Conservation (phyloP, 2,888 invertebrate genomes). For the Stenoptilia bipunctidactyla region DNA sequence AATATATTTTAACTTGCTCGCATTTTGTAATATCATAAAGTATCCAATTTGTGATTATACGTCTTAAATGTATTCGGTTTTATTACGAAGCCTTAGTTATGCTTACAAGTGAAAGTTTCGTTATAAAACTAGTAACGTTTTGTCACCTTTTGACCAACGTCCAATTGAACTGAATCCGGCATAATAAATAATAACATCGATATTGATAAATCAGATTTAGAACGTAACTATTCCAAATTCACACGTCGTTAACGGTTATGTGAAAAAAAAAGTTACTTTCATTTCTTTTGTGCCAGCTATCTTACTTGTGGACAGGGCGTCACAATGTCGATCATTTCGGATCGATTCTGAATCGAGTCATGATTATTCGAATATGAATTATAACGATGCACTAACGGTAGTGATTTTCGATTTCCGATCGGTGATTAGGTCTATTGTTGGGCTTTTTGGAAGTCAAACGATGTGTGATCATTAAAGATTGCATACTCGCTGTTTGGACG, state of each 20-base stretch:
- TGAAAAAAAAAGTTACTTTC: slow-evolving; percentile 37
- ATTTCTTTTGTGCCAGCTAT: slow-evolving; percentile 46
- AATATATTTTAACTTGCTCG: too few species aligned
- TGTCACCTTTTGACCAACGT: background rate
- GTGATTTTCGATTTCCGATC: slow-evolving; percentile 40
- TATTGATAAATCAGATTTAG: slow-evolving; percentile 3
- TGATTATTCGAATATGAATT: slow-evolving; percentile 37
- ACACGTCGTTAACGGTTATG: slow-evolving; percentile 46
- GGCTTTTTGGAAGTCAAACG: slow-evolving; percentile 23
- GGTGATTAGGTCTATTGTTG: slow-evolving; percentile 56
- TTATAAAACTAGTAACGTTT: slow-evolving; percentile 1
- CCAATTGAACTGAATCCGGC: slow-evolving; percentile 2
- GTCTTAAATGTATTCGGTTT: too few species aligned
- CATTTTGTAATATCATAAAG: too few species aligned
- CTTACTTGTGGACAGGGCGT: slow-evolving; percentile 45
- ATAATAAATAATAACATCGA: background rate
- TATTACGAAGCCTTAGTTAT: too few species aligned
- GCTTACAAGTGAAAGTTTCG: background rate
- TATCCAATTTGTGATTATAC: too few species aligned
- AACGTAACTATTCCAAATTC: slow-evolving; percentile 30
- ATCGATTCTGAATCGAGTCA: slow-evolving; percentile 45
- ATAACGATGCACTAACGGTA: slow-evolving; percentile 30
- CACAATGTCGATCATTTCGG: slow-evolving; percentile 51
- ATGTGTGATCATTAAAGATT: slow-evolving; percentile 32
- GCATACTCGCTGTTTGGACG: slow-evolving; percentile 3